Evolutionary conservation across 1,140 invertebrate species (phyloP), one percentile per base, ranked within the genome.

Genomic region (Tyrophagus putrescentiae): DNA sequence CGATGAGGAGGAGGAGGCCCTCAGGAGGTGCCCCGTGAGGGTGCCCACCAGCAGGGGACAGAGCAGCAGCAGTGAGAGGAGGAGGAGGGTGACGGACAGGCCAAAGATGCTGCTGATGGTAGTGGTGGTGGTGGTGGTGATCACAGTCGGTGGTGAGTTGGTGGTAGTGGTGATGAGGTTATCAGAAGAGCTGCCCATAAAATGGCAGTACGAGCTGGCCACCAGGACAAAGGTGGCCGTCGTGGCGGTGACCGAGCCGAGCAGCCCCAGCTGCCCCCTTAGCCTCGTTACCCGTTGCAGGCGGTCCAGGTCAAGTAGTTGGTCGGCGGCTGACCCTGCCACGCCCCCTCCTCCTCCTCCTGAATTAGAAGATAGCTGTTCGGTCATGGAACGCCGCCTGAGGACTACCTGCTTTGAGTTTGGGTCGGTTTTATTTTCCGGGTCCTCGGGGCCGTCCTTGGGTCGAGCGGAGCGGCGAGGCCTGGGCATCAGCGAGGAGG

Each of bases 231-330:
- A 54, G n/a, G 25, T 27, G 21, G 13, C n/a, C 11, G 52, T 54
- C 13, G 25, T 11, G 21, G 39, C 21, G 13, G 27, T 54, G 13
- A 54, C 39, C 11, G 25, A 2, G 11, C 52, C 52, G n/a, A 54
- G 25, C 21, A 54, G 32, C 52, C 25, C 13, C 27, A 54, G 11
- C 16, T 33, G 13, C 3, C 13, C 1, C 11, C 31, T 13, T 29
- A 54, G n/a, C 25, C 7, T 25, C 32, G n/a, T 34, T 11, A 31
- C 31, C 32, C 25, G 52, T 23, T 33, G 32, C 13, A 54, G 25
- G 13, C 13, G 13, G 32, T 54, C 52, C 9, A 54, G 28, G 39
- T 54, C 52, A n/a, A 50, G 45, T 42, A 42, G 18, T 21, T 42
- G n/a, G n/a, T n/a, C n/a, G n/a, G n/a, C n/a, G n/a, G n/a, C n/a